Evolutionary conservation across 1,140 invertebrate genomes (phyloP), one percentile per base, ranked within the genome.

Genomic region (Drosophila sulfurigaster): DNA sequence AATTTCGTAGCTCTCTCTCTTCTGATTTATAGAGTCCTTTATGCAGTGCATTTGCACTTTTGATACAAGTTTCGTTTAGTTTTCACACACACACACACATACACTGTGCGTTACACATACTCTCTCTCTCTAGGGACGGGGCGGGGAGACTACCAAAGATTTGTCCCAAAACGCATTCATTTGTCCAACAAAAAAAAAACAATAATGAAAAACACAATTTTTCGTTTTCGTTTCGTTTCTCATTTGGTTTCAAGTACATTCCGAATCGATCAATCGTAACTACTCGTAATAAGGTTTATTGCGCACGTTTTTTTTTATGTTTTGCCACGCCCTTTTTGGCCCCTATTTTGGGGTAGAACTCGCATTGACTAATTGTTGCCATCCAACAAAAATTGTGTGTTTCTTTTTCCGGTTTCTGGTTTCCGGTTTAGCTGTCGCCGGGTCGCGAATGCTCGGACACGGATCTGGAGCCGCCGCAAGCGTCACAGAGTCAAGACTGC

Each of bases 401-500:
- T 38, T 10, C 35, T 10, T 10, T 38, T 38, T 8, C 7, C 8
- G 32, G 5, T 35, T 38, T 8, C 7, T 2, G 32, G 5, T 35
- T 1, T 16, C 16, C 16, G 20, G 10, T 8, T 56, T 92, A 97
- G 96, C 93, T 97, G 75, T 97, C 96, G n/a, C 96, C 96, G 6
- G 96, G 96, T 52, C 93, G 94, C 88, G 96, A 95, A 91, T 96
- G 94, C 79, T 96, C 95, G 63, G 96, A 96, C 78, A 95, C 96
- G 54, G 96, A 97, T 82, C 95, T 97, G 95, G 96, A 97, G 82
- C 93, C 94, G 10, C 96, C 96, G 4, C 96, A 96, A 4, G 96
- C 96, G 32, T 97, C 97, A 35, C 97, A 98, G 92, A 97, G 96
- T 41, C 96, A 98, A 87, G 97, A 98, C 94, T 98, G 97, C 93